A percentile compares a stretch with the other conserved stretches of the same genome.
These are phyloP conservation scores for Paedocypris sp. DNA, from an alignment of 2,113 vertebrate genomes.

Conservation along the genomic window DNA sequence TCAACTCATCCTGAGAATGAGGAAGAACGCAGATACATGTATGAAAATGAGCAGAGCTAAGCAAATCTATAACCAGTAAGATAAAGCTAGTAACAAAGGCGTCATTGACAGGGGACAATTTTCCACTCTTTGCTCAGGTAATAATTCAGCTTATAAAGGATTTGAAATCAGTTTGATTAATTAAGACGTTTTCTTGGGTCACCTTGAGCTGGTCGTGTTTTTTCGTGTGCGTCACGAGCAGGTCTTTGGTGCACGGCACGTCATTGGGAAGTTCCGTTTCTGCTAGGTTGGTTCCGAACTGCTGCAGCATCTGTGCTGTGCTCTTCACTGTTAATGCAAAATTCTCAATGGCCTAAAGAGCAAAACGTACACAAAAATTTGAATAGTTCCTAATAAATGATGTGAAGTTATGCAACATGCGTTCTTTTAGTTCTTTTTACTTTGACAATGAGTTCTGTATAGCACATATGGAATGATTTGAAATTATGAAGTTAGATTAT, in stretches of 20 bases:
- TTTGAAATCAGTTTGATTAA: too few species aligned
- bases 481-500: too few species aligned
- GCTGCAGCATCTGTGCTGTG: constrained; percentile 83
- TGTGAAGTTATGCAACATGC: neutral
- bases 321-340: constrained; percentile 89
- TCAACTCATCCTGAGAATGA: constrained; percentile 72
- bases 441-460: too few species aligned
- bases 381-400: neutral
- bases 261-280: constrained; percentile 82
- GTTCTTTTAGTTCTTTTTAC: too few species aligned
- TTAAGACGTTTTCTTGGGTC: too few species aligned
- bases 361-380: constrained; percentile 4
- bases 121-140: too few species aligned
- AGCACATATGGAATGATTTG: too few species aligned
- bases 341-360: constrained; percentile 80
- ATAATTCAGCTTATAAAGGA: neutral
- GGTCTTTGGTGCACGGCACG: constrained; percentile 75
- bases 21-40: neutral
- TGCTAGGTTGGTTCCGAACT: constrained; percentile 74
- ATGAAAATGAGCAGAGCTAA: neutral
- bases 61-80: too few species aligned
- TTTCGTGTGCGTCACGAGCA: constrained; percentile 68
- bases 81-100: too few species aligned
- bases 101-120: too few species aligned
- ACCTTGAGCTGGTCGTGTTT: constrained; percentile 79